Conservation (phyloP, 2,888 invertebrate genomes). For the Aspidiotus destructor region DNA sequence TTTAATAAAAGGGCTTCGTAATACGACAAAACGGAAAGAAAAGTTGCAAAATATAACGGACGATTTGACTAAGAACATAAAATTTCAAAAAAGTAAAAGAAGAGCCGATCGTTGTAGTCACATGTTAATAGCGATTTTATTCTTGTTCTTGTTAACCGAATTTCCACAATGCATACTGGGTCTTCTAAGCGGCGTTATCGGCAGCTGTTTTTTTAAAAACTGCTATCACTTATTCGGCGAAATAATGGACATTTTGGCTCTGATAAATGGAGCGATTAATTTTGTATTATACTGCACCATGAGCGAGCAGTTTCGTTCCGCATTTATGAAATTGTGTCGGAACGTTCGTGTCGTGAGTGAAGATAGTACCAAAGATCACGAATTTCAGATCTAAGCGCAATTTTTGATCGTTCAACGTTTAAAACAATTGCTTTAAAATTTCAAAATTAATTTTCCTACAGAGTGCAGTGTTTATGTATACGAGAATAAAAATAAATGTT, state of each 20-base stretch:
- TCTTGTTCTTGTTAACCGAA: slow-evolving; percentile 79
- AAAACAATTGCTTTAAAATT: slow-evolving; percentile 2
- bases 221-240: slow-evolving; percentile 77
- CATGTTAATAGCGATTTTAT: slow-evolving; percentile 75
- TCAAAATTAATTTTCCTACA: not conserved
- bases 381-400: slow-evolving; percentile 24
- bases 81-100: slow-evolving; percentile 48
- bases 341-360: slow-evolving; percentile 16
- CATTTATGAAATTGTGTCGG: slow-evolving; percentile 58
- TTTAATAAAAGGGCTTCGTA: slow-evolving; percentile 25
- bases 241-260: slow-evolving; percentile 78
- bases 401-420: not conserved
- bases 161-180: slow-evolving; percentile 63
- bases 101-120: slow-evolving; percentile 79
- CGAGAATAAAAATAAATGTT: slow-evolving; percentile 9
- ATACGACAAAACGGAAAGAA: slow-evolving; percentile 21
- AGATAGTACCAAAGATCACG: slow-evolving; percentile 10
- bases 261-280: slow-evolving; percentile 84
- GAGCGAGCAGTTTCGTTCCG: slow-evolving; percentile 83
- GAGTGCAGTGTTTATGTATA: not conserved
- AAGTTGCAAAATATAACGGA: slow-evolving; percentile 14
- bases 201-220: slow-evolving; percentile 61
- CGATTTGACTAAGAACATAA: slow-evolving; percentile 20
- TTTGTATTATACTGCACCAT: slow-evolving; percentile 88
- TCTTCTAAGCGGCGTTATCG: slow-evolving; percentile 54